These are phyloP conservation scores for Andrena dorsata DNA, from an alignment of 2,888 invertebrate species.

Conservation along the genomic window DNA sequence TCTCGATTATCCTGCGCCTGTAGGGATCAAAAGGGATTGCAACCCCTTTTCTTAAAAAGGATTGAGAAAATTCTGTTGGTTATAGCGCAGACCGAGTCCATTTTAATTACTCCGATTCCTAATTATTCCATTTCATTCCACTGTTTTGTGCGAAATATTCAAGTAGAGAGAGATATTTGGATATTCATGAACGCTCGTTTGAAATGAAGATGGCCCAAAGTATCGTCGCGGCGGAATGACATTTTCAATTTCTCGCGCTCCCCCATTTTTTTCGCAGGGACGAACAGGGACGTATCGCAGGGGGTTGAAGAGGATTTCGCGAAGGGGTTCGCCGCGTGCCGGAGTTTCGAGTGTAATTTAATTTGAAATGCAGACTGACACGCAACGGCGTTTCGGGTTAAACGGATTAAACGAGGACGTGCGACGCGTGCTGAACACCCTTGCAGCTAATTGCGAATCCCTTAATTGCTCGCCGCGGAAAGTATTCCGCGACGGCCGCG, in stretches of 20 bases:
- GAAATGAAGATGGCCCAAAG: neutral
- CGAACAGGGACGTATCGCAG: neutral
- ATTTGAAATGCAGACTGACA: constrained; percentile 84
- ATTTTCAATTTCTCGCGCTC: constrained; percentile 25
- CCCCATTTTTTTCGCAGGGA: constrained; percentile 2
- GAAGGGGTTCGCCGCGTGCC: constrained; percentile 63
- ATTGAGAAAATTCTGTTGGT: neutral
- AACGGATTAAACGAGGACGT: constrained; percentile 83
- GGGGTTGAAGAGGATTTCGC: constrained; percentile 38
- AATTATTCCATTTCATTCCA: no score
- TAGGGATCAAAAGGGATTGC: neutral
- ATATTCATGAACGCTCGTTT: neutral
- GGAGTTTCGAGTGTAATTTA: constrained; percentile 78
- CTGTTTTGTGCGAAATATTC: neutral
- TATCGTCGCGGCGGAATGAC: neutral
- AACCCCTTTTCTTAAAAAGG: neutral
- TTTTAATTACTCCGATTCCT: no score
- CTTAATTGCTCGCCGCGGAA: constrained; percentile 80
- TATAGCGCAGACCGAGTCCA: no score
- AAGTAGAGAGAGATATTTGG: neutral
- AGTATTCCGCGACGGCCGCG: constrained; percentile 33
- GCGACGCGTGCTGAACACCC: constrained; percentile 77
- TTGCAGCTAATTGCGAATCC: constrained; percentile 79
- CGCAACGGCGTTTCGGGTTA: constrained; percentile 79
- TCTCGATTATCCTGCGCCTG: constrained; percentile 27